A percentile compares a stretch with the other conserved stretches of the same genome.
phyloP scores from a whole-genome alignment of 1,140 invertebrate genomes.

The Dendroctonus ponderosae region DNA sequence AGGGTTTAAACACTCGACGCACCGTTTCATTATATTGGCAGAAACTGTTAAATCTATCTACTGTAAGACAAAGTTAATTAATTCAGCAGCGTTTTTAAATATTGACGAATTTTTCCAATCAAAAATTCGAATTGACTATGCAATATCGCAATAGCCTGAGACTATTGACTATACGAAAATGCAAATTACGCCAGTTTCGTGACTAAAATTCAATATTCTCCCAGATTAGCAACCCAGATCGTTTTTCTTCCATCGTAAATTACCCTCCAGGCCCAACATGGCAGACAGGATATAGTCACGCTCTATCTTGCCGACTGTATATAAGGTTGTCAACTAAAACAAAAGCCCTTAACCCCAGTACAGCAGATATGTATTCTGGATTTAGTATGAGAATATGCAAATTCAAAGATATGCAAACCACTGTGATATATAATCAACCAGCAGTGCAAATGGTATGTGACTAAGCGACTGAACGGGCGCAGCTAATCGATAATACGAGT shows the following conservation, averaged over 20 bases:
- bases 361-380: slow-evolving; percentile 22
- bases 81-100: too few relatives aligned
- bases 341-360: slow-evolving; percentile 17
- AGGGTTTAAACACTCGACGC: too few relatives aligned
- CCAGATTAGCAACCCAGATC: not conserved
- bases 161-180: too few relatives aligned
- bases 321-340: slow-evolving; percentile 29
- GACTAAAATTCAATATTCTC: too few relatives aligned
- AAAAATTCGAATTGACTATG: too few relatives aligned
- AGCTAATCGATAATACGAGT: not conserved
- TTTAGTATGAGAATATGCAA: slow-evolving; percentile 23
- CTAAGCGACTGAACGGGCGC: not conserved
- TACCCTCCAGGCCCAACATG: slow-evolving; percentile 24
- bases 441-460: slow-evolving; percentile 2
- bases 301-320: slow-evolving; percentile 35
- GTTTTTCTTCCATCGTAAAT: slow-evolving; percentile 9
- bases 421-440: slow-evolving; percentile 14
- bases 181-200: too few relatives aligned
- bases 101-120: too few relatives aligned
- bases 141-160: too few relatives aligned
- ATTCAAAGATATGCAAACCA: slow-evolving; percentile 12
- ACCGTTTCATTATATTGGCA: too few relatives aligned
- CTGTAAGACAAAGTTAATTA: too few relatives aligned
- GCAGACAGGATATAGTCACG: slow-evolving; percentile 27
- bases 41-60: too few relatives aligned